Evolutionary conservation across 2,113 vertebrate species (phyloP).

Genomic region (Galemys pyrenaicus): DNA sequence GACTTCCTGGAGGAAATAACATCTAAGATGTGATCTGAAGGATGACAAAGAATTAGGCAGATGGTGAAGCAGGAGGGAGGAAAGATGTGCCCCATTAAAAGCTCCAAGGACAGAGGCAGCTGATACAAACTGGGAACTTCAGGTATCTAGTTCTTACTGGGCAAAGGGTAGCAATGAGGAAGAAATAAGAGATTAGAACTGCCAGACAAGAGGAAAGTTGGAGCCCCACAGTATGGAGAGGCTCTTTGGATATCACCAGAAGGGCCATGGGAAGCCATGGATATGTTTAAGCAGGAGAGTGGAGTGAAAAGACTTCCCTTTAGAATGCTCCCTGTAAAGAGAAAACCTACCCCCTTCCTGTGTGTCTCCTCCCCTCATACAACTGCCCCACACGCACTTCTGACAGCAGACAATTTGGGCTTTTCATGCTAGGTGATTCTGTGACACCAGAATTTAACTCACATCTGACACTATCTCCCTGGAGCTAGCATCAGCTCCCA

Average conservation of each 20-base stretch:
- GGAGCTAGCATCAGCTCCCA: not conserved
- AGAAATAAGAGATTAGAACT: not conserved
- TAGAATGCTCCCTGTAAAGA: not conserved
- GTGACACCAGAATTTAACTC: not conserved
- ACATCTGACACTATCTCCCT: not conserved
- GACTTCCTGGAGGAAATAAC: not conserved
- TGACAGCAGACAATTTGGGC: not conserved
- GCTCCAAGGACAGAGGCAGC: not conserved
- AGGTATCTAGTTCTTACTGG: not conserved
- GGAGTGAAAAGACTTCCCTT: not conserved
- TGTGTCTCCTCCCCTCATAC: not conserved
- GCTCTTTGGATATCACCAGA: not conserved
- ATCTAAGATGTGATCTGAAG: not conserved
- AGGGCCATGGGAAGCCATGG: not conserved
- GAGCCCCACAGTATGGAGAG: not conserved
- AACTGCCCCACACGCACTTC: not conserved
- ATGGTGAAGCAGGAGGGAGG: not conserved
- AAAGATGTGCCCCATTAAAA: not conserved
- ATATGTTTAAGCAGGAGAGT: not conserved
- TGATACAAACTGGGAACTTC: not conserved
- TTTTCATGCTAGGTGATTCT: not conserved
- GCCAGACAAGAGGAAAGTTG: not conserved
- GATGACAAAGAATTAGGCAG: not conserved
- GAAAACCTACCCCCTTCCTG: not conserved
- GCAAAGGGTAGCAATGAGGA: not conserved